Base-by-base conservation (phyloP, 2,113 vertebrate genomes). In the Pseudolaguvia tuberculata region DNA sequence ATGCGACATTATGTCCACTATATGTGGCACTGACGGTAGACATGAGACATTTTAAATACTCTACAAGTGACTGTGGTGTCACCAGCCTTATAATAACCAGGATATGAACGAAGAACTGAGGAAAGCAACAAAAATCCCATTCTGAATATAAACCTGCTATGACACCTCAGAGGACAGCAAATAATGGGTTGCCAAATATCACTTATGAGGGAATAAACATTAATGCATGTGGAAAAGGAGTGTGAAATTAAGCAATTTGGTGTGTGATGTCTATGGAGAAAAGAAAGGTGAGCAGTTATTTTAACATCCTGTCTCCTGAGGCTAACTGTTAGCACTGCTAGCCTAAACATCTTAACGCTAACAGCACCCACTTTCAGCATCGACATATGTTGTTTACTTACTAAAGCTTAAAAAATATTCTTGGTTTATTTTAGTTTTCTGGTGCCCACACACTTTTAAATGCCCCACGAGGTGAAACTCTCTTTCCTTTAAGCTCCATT, bases 401-500 rank as follows among this genome's bases (percentile, higher is more conserved):
- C 58, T 20, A 20, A n/a, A n/a, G 20, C 14, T 9, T 18, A 59
- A 59, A 20, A 57, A 57, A 29, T n/a, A 20, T n/a, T 35, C 5
- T 61, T 39, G 20, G 11, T 62, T 5, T 18, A n/a, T 5, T 14
- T 62, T 62, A 7, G 14, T 12, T 62, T 35, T 29, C 21, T 7
- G 13, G 5, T 17, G 62, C 39, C 13, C 4, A 7, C 29, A 65
- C 31, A 58, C 53, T 13, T 25, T 25, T 71, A 72, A 42, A 9
- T 47, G 31, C 55, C 52, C 58, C 73, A 25, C 42, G 61, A 75
- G 61, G 42, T 17, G 2, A 53, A 57, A 71, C 69, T 66, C 50
- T 56, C 31, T 21, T 65, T 51, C 47, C 59, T 73, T 73, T 73
- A 52, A 63, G 50, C 58, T 23, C 59, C 59, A 73, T 74, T 74